Percentiles rank a stretch among this genome's conserved stretches.
phyloP scores from a whole-genome alignment of 2,113 vertebrate genomes.

The Semnornis frantzii region DNA sequence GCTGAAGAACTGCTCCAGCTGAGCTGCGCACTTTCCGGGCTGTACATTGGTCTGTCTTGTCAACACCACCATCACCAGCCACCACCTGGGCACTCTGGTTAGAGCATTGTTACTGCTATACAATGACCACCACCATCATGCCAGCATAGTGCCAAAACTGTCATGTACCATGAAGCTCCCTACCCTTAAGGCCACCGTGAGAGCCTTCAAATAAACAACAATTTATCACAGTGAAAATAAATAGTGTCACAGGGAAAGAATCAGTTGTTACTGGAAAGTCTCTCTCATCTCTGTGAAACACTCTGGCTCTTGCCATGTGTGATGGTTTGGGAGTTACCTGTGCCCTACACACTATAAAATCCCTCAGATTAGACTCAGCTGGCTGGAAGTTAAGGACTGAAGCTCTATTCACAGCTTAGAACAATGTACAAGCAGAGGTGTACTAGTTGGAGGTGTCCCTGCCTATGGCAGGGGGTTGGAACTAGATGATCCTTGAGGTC shows the following conservation, averaged over 20 bases:
- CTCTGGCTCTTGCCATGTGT: background rate
- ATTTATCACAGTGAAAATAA: constrained; percentile 4
- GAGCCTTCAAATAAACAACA: background rate
- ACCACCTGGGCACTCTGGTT: background rate
- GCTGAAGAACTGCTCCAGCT: constrained; percentile 23
- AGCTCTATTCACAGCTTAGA: too few species aligned
- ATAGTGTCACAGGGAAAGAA: background rate
- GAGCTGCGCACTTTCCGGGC: background rate
- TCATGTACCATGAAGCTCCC: background rate
- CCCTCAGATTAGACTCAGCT: too few species aligned
- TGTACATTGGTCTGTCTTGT: background rate
- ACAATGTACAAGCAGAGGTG: too few species aligned
- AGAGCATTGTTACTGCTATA: background rate
- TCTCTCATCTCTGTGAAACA: background rate
- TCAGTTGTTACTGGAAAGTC: background rate
- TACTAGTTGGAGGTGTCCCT: too few species aligned
- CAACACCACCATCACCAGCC: background rate
- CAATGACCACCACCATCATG: background rate
- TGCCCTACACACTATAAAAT: too few species aligned
- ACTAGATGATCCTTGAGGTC: too few species aligned
- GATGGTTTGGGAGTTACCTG: too few species aligned
- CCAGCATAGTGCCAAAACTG: background rate
- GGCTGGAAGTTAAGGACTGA: too few species aligned
- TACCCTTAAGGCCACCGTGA: background rate
- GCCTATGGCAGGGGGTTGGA: too few species aligned